A percentile compares a stretch with the other conserved stretches of the same genome.
Conservation (phyloP, 1,140 invertebrate species). For the Leptopilina boulardi region DNA sequence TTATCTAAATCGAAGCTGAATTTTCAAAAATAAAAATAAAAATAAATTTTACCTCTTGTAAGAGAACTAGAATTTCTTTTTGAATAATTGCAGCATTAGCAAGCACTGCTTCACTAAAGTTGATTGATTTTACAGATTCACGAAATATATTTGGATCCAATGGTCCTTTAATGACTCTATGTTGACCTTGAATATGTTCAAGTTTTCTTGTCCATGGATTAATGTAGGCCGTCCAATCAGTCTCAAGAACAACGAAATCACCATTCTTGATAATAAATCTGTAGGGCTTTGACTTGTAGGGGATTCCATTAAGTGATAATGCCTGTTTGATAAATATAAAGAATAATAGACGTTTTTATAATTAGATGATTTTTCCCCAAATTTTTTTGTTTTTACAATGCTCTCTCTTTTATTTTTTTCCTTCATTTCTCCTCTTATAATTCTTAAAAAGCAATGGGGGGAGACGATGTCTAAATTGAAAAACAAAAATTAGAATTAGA, state of each 20-base stretch:
- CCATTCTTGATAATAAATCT: conserved; percentile 91
- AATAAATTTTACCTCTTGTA: conserved; percentile 79
- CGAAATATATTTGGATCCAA: conserved; percentile 85
- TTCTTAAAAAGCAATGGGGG: conserved; percentile 12
- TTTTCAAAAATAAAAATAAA: conserved; percentile 30
- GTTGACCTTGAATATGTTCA: conserved; percentile 93
- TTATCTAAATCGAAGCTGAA: too few relatives aligned
- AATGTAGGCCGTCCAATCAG: conserved; percentile 95
- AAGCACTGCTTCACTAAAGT: conserved; percentile 77
- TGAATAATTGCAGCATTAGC: conserved; percentile 80
- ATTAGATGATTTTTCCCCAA: background rate
- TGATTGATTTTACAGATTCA: conserved; percentile 57
- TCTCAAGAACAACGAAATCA: conserved; percentile 87
- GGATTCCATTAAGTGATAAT: conserved; percentile 79
- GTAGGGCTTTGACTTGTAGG: conserved; percentile 86
- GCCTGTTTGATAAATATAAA: conserved; percentile 70
- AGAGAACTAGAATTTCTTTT: conserved; percentile 82
- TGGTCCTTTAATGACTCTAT: conserved; percentile 88
- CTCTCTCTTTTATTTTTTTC: background rate
- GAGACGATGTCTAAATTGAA: background rate
- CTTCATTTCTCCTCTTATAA: background rate
- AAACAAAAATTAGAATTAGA: background rate
- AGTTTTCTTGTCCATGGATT: conserved; percentile 95
- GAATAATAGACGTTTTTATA: background rate
- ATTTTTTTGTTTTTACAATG: conserved; percentile 8